Percentiles rank a stretch among this genome's conserved stretches.
Evolutionary conservation across 2,113 vertebrate genomes (phyloP).

Genomic region (Myrmecophaga tridactyla): DNA sequence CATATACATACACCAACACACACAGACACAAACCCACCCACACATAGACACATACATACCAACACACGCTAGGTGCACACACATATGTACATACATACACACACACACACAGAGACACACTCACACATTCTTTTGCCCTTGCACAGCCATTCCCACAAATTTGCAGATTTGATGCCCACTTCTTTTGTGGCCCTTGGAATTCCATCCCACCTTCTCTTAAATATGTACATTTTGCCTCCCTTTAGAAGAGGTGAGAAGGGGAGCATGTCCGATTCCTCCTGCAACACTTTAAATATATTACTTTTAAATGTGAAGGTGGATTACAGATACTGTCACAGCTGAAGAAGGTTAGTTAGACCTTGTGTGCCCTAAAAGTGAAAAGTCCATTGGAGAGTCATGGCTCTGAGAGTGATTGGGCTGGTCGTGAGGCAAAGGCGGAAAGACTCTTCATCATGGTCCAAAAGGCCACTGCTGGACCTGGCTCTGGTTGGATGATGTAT

Average conservation of each 20-base stretch:
- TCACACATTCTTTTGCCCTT: too few species aligned
- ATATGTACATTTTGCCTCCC: not conserved
- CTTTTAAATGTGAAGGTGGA: not conserved
- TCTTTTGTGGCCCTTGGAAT: not conserved
- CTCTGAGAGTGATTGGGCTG: not conserved
- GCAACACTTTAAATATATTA: not conserved
- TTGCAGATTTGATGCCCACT: not conserved
- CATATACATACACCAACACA: too few species aligned
- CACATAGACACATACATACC: too few species aligned
- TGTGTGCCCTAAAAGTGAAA: not conserved
- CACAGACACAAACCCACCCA: too few species aligned
- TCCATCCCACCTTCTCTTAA: not conserved
- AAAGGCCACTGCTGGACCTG: not conserved
- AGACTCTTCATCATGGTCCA: not conserved
- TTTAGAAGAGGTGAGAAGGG: not conserved
- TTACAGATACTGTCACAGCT: not conserved
- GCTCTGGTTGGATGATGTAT: not conserved
- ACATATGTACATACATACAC: not conserved
- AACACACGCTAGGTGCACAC: too few species aligned
- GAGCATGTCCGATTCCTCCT: not conserved
- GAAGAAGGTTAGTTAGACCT: too few species aligned
- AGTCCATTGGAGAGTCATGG: not conserved
- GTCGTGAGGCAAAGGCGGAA: not conserved
- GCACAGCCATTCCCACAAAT: not conserved
- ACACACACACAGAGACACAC: not conserved